Evolutionary conservation across 2,113 vertebrate genomes (phyloP).

Genomic region (Aegithalos caudatus): DNA sequence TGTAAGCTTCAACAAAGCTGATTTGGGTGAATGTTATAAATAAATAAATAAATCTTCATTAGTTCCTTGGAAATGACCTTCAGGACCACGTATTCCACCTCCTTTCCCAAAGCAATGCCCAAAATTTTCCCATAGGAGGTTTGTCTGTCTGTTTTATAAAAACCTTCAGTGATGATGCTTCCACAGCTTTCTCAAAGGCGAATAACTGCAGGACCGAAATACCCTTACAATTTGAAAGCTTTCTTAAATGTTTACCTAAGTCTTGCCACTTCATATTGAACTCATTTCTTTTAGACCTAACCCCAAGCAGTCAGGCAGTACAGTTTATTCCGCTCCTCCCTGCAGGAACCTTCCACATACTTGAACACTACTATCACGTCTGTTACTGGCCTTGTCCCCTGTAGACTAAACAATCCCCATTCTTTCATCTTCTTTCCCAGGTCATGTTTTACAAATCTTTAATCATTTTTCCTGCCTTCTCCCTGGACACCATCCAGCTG

Average conservation of each 20-base stretch:
- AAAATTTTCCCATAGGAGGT: conserved; percentile 33
- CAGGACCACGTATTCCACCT: neutral
- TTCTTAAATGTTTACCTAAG: neutral
- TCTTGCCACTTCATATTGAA: neutral
- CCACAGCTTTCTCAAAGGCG: neutral
- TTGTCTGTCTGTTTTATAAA: conserved; percentile 1
- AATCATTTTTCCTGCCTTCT: conserved; percentile 8
- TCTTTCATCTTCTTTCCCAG: conserved; percentile 43
- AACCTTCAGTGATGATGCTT: neutral
- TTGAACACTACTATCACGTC: conserved; percentile 30
- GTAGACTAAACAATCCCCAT: conserved; percentile 57
- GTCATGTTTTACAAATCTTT: conserved; percentile 26
- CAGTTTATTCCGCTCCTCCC: neutral
- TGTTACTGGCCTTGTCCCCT: neutral
- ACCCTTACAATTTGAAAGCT: neutral
- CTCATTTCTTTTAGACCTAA: neutral
- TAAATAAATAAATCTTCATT: neutral
- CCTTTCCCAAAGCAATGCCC: neutral
- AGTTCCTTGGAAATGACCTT: neutral
- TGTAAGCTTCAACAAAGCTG: conserved; percentile 61
- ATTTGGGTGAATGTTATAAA: conserved; percentile 31
- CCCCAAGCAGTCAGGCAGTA: neutral
- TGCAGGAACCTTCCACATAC: neutral
- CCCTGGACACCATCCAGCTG: conserved; percentile 11
- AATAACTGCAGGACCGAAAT: neutral